phyloP scores from a whole-genome alignment of 2,888 invertebrate species.

The Abscondita cerata region DNA sequence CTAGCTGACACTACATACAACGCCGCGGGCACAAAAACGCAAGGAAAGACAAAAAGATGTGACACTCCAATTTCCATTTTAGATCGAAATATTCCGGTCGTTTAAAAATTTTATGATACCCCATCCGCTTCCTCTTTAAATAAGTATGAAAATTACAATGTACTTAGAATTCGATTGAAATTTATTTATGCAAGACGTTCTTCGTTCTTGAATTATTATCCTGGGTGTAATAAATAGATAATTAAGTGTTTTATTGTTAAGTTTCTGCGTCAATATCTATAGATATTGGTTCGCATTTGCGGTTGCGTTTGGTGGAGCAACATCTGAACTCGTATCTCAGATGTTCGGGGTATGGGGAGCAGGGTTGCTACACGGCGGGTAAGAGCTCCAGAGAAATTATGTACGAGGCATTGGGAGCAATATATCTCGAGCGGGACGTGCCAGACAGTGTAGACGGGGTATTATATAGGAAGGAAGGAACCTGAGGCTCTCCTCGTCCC shows the following conservation, averaged over 20 bases:
- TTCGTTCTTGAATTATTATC: slow-evolving; percentile 3
- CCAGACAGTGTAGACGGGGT: slow-evolving; percentile 59
- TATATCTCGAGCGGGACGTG: slow-evolving; percentile 60
- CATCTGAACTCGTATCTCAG: slow-evolving; percentile 44
- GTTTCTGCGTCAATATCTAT: slow-evolving; percentile 26
- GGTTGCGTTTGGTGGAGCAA: slow-evolving; percentile 38
- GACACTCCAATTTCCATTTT: slow-evolving; percentile 60
- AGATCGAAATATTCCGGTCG: slow-evolving; percentile 55
- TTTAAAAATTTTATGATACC: slow-evolving; percentile 28
- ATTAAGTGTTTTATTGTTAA: slow-evolving; percentile 14
- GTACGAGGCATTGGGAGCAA: slow-evolving; percentile 62
- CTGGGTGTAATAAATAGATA: too few species aligned
- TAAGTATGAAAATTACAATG: slow-evolving; percentile 14
- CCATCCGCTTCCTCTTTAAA: slow-evolving; percentile 19
- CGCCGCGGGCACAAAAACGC: slow-evolving; percentile 54
- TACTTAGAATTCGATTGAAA: not conserved
- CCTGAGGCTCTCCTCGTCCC: slow-evolving; percentile 55
- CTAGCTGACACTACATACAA: slow-evolving; percentile 52
- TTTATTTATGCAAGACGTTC: not conserved
- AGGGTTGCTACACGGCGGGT: slow-evolving; percentile 43
- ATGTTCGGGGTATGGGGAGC: slow-evolving; percentile 38
- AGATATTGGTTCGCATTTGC: slow-evolving; percentile 34
- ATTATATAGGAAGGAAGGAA: slow-evolving; percentile 59
- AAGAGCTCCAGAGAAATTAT: slow-evolving; percentile 58
- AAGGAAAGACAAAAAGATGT: slow-evolving; percentile 58